phyloP scores from a whole-genome alignment of 2,888 invertebrate species.

The Caenorhabditis parvicauda region DNA sequence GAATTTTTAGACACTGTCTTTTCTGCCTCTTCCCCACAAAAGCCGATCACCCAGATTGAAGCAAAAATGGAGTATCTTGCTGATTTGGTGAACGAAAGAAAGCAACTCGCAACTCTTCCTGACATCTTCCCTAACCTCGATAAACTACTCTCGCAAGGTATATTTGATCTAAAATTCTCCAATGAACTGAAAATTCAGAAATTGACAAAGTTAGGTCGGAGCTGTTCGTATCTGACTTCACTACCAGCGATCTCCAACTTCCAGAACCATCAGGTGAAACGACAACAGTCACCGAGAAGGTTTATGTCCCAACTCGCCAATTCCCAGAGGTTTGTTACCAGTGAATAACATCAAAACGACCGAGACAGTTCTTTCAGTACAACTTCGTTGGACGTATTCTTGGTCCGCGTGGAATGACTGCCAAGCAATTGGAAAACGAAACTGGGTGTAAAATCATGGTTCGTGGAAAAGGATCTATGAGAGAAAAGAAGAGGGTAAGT shows the following conservation, averaged over 20 bases:
- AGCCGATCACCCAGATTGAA: too few relatives aligned
- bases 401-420: constrained; percentile 98
- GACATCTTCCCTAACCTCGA: constrained; percentile 52
- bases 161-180: not conserved
- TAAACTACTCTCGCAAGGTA: constrained; percentile 53
- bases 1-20: too few relatives aligned
- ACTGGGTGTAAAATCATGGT: constrained; percentile 99
- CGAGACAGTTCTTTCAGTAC: constrained; percentile 76
- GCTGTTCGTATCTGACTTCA: constrained; percentile 93
- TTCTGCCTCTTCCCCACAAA: too few relatives aligned
- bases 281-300: constrained; percentile 93
- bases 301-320: constrained; percentile 98
- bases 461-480: constrained; percentile 76
- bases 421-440: constrained; percentile 98
- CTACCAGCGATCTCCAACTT: constrained; percentile 72
- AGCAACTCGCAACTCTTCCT: constrained; percentile 49
- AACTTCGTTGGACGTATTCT: constrained; percentile 99
- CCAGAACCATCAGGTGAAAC: constrained; percentile 66
- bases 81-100: constrained; percentile 50
- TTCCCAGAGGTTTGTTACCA: constrained; percentile 88
- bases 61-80: constrained; percentile 46
- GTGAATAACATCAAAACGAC: not conserved
- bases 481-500: constrained; percentile 37
- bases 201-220: constrained; percentile 94
- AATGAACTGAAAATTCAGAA: constrained; percentile 72